Conservation (phyloP, 1,140 invertebrate genomes). For the Pogonomyrmex barbatus region DNA sequence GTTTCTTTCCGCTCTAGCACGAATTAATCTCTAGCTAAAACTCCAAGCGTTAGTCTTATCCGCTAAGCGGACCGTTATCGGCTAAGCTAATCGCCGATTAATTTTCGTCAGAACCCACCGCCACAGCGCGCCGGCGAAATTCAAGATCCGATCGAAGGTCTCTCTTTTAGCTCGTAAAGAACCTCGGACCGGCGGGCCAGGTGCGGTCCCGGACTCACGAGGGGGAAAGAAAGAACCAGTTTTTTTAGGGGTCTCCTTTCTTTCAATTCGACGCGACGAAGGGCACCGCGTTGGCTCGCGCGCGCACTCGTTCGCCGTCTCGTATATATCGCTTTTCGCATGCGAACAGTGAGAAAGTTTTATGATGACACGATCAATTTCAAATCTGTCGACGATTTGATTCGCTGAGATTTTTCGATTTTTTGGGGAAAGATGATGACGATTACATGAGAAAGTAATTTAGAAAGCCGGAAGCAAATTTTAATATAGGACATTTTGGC, state of each 20-base stretch:
- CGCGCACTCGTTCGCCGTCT: constrained; percentile 48
- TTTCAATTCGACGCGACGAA: constrained; percentile 78
- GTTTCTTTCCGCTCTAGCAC: background rate
- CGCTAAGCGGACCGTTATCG: constrained; percentile 67
- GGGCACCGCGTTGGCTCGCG: constrained; percentile 64
- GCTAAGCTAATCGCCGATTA: constrained; percentile 73
- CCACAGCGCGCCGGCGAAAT: constrained; percentile 63
- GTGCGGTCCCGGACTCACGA: constrained; percentile 69
- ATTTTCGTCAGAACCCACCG: constrained; percentile 58
- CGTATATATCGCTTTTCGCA: constrained; percentile 63
- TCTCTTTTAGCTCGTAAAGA: constrained; percentile 66
- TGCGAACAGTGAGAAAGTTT: constrained; percentile 75
- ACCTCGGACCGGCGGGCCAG: constrained; percentile 69
- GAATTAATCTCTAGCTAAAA: background rate
- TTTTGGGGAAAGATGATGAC: background rate
- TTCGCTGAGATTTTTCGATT: constrained; percentile 1
- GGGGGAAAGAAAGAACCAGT: constrained; percentile 77
- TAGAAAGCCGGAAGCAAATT: background rate
- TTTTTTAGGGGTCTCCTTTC: constrained; percentile 76
- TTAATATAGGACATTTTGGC: background rate
- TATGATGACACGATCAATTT: constrained; percentile 64
- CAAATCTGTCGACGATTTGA: constrained; percentile 59
- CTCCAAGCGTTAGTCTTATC: background rate
- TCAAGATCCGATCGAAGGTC: constrained; percentile 76
- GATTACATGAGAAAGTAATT: background rate